Base-by-base conservation (phyloP, 2,113 vertebrate genomes). In the Stegostoma tigrinum region DNA sequence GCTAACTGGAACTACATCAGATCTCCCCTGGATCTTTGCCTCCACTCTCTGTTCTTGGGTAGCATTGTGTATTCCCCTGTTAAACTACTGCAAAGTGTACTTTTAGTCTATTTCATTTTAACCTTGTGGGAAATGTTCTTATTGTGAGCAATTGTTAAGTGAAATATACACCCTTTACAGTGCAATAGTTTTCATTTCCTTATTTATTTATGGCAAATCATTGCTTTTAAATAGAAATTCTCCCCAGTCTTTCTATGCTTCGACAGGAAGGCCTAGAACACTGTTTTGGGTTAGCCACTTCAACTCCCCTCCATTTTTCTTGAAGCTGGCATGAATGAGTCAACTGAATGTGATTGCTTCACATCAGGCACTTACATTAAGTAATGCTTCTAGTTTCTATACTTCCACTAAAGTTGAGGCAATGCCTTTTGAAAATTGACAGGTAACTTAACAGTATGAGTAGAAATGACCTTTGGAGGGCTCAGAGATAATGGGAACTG, bases 101-200 rank as follows among this genome's bases (percentile, higher is more conserved):
- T 10, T 94, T 94, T 67, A 67, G 91, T 68, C 91, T 15, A 38
- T 94, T 94, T 94, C n/a, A 45, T 23, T 38, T 94, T 45, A 94
- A 67, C 10, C 91, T 94, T 70, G 10, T 68, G 91, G 91, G 91
- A 94, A 70, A 95, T 34, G 23, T 27, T 95, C 75, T 72, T 95
- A 42, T 48, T 19, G 68, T 72, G 66, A 95, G 45, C 45, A 52
- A 95, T 38, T 93, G 64, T 42, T 93, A 95, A 75, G 45, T 95
- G 68, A 95, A 95, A 75, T 75, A 68, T 38, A 45, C 23, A 45
- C 14, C 66, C 14, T 72, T 52, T 45, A 72, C 67, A 72, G 17
- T 45, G 48, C 27, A 48, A 45, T 45, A 72, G 12, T 8, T 12
- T 95, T 72, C 23, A 52, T 52, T 48, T 42, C 27, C 48, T 95